Evolutionary conservation across 2,888 invertebrate genomes (phyloP).

Genomic region (Colostygia pectinataria): DNA sequence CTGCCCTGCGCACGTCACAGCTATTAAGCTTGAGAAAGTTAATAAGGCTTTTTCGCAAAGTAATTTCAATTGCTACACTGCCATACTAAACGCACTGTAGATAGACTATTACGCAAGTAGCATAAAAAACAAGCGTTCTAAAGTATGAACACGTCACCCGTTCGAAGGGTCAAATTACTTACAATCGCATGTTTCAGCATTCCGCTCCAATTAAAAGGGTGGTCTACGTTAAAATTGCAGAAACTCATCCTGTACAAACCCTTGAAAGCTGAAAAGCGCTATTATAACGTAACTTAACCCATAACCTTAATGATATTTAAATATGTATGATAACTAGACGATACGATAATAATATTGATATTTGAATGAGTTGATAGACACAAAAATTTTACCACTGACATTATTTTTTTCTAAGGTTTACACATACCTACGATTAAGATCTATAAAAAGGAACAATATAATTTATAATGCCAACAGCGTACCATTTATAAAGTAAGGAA

Average conservation of each 20-base stretch:
- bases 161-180: background rate
- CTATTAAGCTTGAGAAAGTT: too few species aligned
- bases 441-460: conserved; percentile 30
- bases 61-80: too few species aligned
- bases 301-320: background rate
- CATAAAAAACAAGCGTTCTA: background rate
- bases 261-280: background rate
- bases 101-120: background rate
- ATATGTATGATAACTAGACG: background rate
- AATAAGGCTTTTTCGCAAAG: too few species aligned
- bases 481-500: too few species aligned
- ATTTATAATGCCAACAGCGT: background rate
- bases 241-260: background rate
- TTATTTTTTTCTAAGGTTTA: conserved; percentile 3
- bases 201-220: too few species aligned
- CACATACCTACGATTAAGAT: conserved; percentile 12
- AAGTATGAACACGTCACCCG: conserved; percentile 3
- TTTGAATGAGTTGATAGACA: conserved; percentile 11
- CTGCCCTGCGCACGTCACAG: too few species aligned
- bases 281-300: background rate
- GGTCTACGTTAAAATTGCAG: background rate
- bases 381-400: conserved; percentile 5
- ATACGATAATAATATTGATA: conserved; percentile 3
- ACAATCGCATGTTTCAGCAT: background rate
- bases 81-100: too few species aligned